Evolutionary conservation across 2,888 invertebrate species (phyloP), one percentile per base, ranked within the genome.

Genomic region (Anthrax anthrax): DNA sequence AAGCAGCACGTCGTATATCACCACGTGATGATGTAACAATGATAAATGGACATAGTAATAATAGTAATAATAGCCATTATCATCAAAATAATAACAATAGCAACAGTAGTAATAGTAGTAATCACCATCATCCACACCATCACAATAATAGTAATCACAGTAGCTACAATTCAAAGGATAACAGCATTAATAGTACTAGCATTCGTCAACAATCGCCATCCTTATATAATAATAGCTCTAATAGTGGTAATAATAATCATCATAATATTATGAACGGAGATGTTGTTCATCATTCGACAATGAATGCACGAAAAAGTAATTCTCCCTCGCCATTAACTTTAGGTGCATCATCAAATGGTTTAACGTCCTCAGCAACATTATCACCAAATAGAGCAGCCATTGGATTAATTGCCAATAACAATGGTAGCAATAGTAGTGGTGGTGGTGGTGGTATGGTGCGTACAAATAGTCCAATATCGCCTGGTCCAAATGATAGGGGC

Each of bases 21-120:
- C 45, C 49, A 43, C 45, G 46, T 13, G 51, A 51, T 3, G 47
- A 48, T 4, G 8, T 6, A 40, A 13, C 39, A 39, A 39, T 23
- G 19, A 29, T 42, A 40, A 49, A 45, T 32, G 41, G 47, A 39
- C 42, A 46, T 42, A 48, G 40, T 45, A 39, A 42, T 39, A 45
- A 32, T 17, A 37, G 46, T 50, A 54, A 39, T 51, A 52, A 47
- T 51, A 51, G 42, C 19, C 50, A 53, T 34, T 54, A 55, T 41
- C 53, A 56, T 46, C 52, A 54, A 36, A 48, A 16, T 45, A 52
- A 47, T 47, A 52, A 43, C 44, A 54, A 34, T 45, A 51, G 44
- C 52, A 55, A 50, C 55, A 52, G 34, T 50, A 52, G 42, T 49
- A 50, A 41, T 54, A 52, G 37, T 50, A 48, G 19, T 39, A 50